These are phyloP conservation scores for Caenorhabditis plicata DNA, from an alignment of 2,888 invertebrate species.

Conservation along the genomic window DNA sequence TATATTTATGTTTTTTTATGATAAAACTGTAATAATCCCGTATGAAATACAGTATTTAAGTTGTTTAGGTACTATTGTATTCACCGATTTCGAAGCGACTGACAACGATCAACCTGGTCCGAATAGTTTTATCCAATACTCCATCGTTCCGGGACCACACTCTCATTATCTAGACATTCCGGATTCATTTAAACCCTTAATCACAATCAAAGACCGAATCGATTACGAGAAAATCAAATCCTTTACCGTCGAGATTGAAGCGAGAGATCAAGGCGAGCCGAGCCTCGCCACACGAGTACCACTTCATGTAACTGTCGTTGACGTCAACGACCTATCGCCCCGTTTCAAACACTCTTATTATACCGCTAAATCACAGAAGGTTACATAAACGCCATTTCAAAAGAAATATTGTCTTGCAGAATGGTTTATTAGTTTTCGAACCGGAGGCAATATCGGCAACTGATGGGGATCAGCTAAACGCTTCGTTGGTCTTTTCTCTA, in stretches of 20 bases:
- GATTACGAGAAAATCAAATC: constrained; percentile 56
- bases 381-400: constrained; percentile 9
- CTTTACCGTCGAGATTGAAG: constrained; percentile 56
- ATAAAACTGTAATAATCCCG: no score
- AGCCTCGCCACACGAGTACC: constrained; percentile 39
- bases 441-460: constrained; percentile 51
- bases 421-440: constrained; percentile 44
- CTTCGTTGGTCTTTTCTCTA: constrained; percentile 49
- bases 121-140: constrained; percentile 60
- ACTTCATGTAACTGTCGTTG: constrained; percentile 49
- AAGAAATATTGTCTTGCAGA: constrained; percentile 25
- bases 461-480: constrained; percentile 59
- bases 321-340: constrained; percentile 60
- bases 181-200: constrained; percentile 55
- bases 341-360: constrained; percentile 51
- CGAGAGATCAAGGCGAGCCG: constrained; percentile 53
- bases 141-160: constrained; percentile 42
- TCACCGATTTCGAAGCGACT: constrained; percentile 56
- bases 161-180: constrained; percentile 51
- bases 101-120: constrained; percentile 62
- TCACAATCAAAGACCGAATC: constrained; percentile 52
- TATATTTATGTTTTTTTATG: no score
- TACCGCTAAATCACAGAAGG: constrained; percentile 49
- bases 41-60: not conserved
- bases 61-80: constrained; percentile 54